Conservation (phyloP, 2,113 vertebrate genomes). For the Alethe diademata region DNA sequence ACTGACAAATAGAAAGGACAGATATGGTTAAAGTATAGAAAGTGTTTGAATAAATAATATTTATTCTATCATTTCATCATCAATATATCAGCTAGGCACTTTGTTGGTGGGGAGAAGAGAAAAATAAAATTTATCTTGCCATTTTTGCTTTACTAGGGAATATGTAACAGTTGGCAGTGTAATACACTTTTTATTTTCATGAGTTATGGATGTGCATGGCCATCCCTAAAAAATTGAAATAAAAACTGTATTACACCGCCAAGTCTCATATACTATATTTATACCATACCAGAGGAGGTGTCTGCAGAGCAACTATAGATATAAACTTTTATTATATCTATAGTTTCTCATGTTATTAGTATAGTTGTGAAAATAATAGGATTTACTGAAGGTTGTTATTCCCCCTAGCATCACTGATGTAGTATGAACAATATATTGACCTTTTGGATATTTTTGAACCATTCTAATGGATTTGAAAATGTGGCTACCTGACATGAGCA, state of each 20-base stretch:
- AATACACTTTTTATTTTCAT: conserved; percentile 76
- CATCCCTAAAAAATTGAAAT: conserved; percentile 75
- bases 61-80: conserved; percentile 38
- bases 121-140: conserved; percentile 73
- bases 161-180: conserved; percentile 75
- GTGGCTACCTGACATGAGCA: neutral
- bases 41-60: conserved; percentile 4
- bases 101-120: conserved; percentile 46
- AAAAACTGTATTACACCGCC: conserved; percentile 72
- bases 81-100: conserved; percentile 32
- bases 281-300: conserved; percentile 73
- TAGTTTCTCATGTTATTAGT: conserved; percentile 75
- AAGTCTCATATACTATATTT: conserved; percentile 77
- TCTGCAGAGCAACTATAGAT: conserved; percentile 73
- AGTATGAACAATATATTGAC: conserved; percentile 65
- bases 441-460: conserved; percentile 39
- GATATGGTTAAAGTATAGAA: neutral
- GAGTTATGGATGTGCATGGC: conserved; percentile 74
- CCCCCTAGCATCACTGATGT: conserved; percentile 59
- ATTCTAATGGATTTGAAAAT: conserved; percentile 22
- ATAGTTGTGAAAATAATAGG: conserved; percentile 74
- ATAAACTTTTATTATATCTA: conserved; percentile 76
- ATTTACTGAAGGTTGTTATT: conserved; percentile 71
- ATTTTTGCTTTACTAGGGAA: conserved; percentile 73
- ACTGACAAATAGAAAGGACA: neutral